Percentiles rank a stretch among this genome's conserved stretches.
Conservation (phyloP, 2,113 vertebrate genomes). For the Spizaetus ornatus region DNA sequence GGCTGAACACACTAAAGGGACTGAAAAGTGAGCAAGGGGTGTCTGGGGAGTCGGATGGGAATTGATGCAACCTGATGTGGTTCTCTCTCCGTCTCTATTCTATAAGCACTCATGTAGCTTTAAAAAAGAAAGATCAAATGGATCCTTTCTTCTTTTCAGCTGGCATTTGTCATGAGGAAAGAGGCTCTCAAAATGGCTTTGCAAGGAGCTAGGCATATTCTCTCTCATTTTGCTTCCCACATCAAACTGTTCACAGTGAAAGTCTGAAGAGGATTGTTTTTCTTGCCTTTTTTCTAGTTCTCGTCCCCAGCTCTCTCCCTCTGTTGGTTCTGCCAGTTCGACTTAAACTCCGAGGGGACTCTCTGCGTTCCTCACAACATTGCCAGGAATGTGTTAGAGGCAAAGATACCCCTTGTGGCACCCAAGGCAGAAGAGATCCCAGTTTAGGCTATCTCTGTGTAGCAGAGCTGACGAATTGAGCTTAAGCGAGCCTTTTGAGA, state of each 20-base stretch:
- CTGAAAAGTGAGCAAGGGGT: background rate
- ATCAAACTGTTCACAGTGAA: conserved; percentile 20
- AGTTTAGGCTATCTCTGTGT: background rate
- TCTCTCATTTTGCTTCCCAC: background rate
- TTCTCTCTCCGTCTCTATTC: background rate
- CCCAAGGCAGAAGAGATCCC: background rate
- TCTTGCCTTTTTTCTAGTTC: background rate
- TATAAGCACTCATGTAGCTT: background rate
- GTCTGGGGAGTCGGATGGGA: background rate
- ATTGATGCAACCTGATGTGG: background rate
- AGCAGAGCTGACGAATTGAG: background rate
- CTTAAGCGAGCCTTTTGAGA: background rate
- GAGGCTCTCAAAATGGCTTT: conserved; percentile 27
- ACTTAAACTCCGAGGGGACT: background rate
- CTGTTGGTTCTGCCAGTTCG: background rate
- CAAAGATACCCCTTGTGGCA: background rate
- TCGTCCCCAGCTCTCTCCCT: background rate
- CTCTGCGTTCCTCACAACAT: background rate
- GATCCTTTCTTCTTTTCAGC: conserved; percentile 49
- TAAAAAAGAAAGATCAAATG: conserved; percentile 45
- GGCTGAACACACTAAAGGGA: background rate
- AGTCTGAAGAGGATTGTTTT: conserved; percentile 51
- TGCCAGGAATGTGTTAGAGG: background rate
- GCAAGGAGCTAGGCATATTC: conserved; percentile 10
- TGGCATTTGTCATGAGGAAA: conserved; percentile 29